Base-by-base conservation (phyloP, 2,888 invertebrate genomes). In the Leptopterna dolabrata region DNA sequence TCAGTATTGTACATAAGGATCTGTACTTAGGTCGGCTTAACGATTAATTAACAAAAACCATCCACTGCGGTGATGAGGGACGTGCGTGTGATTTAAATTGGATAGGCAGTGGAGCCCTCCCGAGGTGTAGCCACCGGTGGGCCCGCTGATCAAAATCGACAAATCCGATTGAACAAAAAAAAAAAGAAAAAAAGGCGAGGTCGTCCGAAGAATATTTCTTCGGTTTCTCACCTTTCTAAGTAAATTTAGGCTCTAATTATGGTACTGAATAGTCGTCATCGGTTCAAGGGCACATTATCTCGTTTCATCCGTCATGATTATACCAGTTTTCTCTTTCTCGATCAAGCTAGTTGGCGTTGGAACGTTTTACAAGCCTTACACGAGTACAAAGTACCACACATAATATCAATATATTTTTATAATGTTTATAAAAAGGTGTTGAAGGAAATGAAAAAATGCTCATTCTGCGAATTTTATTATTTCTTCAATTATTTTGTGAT, bases 381-480 rank as follows among this genome's bases (percentile, higher is more conserved):
- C 30, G 71, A 36, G 30, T 73, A 73, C 41, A 73, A 73, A 73
- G 73, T 73, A 36, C 73, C 73, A 73, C 14, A 55, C 27, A 24
- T 78, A 45, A 43, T 41, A 76, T 11, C 41, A 73, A 78, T 78
- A 41, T 83, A 83, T 85, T 85, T 85, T 85, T 85, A 43, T 76
- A 85, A 85, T 36, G 73, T 85, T 85, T 73, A 45, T 85, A 85
- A 36, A n/a, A 36, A 45, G 71, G 30, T 76, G 27, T 45, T 16
- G 36, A 81, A 83, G 36, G 24, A 83, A n/a, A n/a, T n/a, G n/a
- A n/a, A n/a, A 55, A 55, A 81, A 76, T 81, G 81, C 76, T 73
- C 73, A 73, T 73, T 73, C 63, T 47, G 73, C 85, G 45, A 45
- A 47, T 85, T n/a, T n/a, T 71, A 45, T 51, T 81, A 55, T 78